These are phyloP conservation scores for Rhynchomys soricoides DNA, from an alignment of 2,113 vertebrate genomes.

Conservation along the genomic window DNA sequence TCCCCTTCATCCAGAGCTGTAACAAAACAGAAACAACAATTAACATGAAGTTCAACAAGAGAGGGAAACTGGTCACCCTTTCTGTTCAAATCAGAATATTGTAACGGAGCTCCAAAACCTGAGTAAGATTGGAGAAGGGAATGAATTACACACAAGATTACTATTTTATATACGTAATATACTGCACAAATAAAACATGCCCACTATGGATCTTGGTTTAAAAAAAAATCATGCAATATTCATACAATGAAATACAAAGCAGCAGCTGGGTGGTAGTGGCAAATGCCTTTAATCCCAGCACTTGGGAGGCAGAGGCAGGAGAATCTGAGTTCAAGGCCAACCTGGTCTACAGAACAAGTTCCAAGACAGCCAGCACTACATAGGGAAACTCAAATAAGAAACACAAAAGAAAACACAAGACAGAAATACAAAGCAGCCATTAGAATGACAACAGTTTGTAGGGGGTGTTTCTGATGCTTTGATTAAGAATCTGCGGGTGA, in stretches of 20 bases:
- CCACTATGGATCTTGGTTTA: neutral
- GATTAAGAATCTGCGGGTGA: too few species aligned
- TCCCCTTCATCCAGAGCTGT: constrained; percentile 98
- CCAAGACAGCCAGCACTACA: neutral
- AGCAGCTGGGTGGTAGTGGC: neutral
- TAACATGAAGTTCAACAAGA: constrained; percentile 57
- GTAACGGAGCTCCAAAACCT: neutral
- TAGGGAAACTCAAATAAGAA: neutral
- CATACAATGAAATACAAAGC: neutral
- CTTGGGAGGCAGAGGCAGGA: neutral
- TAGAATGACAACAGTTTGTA: neutral
- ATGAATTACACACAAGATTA: neutral
- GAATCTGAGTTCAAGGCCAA: neutral
- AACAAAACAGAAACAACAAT: constrained; percentile 74
- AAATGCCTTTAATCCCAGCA: neutral
- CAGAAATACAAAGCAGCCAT: neutral
- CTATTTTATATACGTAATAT: neutral
- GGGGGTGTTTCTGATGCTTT: too few species aligned
- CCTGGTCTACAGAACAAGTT: neutral
- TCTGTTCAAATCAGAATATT: constrained; percentile 20
- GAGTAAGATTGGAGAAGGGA: neutral
- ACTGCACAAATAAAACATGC: neutral
- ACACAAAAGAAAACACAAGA: neutral
- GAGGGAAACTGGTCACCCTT: neutral
- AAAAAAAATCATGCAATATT: neutral